Percentiles rank a stretch among this genome's conserved stretches.
These are phyloP conservation scores for Rhizomys pruinosus DNA, from an alignment of 2,113 vertebrate genomes.

Conservation along the genomic window DNA sequence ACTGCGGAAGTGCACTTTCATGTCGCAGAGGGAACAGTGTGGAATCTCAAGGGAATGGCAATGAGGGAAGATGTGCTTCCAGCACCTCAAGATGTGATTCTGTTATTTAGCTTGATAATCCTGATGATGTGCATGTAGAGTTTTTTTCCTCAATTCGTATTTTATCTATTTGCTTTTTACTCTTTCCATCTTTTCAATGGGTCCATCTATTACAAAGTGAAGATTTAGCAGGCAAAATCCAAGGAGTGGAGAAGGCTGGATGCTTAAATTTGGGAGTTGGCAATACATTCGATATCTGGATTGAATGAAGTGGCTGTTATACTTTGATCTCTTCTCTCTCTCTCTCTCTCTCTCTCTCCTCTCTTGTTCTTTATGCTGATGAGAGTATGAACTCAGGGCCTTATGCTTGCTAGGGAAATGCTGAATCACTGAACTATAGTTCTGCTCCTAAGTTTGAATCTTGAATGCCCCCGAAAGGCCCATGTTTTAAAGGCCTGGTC, in stretches of 20 bases:
- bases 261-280: slow-evolving; percentile 8
- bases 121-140: neutral
- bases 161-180: neutral
- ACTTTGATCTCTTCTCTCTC: too few relatives aligned
- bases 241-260: neutral
- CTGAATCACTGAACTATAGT: neutral
- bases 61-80: neutral
- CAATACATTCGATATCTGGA: neutral
- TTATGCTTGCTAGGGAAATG: neutral
- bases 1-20: neutral
- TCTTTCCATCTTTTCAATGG: neutral
- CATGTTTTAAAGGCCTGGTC: neutral
- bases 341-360: too few relatives aligned
- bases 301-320: neutral
- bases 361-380: neutral
- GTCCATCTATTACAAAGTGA: slow-evolving; percentile 28
- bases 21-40: neutral
- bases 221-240: neutral
- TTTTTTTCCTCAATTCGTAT: neutral
- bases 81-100: neutral
- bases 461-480: neutral
- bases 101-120: neutral
- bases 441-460: neutral
- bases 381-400: neutral
- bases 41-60: neutral